These are phyloP conservation scores for Epistrophe grossulariae DNA, from an alignment of 2,888 invertebrate species.

Conservation along the genomic window DNA sequence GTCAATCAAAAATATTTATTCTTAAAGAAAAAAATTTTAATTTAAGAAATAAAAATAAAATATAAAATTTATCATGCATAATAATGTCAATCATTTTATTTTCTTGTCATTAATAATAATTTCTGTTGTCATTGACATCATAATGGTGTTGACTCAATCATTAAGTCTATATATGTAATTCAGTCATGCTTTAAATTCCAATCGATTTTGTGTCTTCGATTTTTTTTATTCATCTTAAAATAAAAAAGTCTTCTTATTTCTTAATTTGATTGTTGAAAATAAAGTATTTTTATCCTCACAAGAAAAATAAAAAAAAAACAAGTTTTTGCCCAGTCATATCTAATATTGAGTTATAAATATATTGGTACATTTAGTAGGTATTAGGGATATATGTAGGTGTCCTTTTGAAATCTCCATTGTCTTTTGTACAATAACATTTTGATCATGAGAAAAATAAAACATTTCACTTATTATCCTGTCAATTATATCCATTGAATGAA, in stretches of 20 bases:
- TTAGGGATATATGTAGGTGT: too few relatives aligned
- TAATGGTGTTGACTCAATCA: too few relatives aligned
- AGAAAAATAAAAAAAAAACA: background rate
- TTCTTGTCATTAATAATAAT: background rate
- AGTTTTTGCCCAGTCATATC: background rate
- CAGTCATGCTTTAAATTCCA: too few relatives aligned
- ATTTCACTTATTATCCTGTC: constrained; percentile 60
- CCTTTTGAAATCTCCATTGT: background rate
- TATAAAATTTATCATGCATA: too few relatives aligned
- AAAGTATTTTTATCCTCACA: background rate
- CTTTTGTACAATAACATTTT: constrained; percentile 24
- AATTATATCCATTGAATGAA: constrained; percentile 51
- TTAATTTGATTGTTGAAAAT: background rate
- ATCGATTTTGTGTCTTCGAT: too few relatives aligned
- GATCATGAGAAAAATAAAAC: constrained; percentile 45
- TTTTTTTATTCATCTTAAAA: too few relatives aligned
- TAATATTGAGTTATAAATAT: background rate
- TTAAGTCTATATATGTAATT: too few relatives aligned
- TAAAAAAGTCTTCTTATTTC: background rate
- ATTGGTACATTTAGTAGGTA: background rate
- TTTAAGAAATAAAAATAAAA: too few relatives aligned
- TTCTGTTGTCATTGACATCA: background rate
- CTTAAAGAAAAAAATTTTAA: too few relatives aligned
- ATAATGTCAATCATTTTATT: background rate
- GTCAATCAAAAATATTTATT: too few relatives aligned